These are phyloP conservation scores for Drosophila borborema DNA, from an alignment of 2,888 invertebrate genomes.

Conservation along the genomic window DNA sequence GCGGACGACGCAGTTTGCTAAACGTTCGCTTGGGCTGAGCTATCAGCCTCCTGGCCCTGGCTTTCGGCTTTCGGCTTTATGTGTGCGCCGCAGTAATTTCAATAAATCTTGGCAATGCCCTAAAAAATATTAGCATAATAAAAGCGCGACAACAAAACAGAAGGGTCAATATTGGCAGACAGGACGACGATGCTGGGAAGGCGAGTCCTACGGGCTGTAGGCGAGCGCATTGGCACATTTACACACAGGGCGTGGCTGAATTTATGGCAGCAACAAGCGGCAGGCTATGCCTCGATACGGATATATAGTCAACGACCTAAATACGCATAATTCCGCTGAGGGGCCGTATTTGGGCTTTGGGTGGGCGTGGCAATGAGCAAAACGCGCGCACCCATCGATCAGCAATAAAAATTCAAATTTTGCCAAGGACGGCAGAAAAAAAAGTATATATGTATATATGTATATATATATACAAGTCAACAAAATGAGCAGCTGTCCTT, in stretches of 20 bases:
- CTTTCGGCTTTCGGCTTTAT: constrained; percentile 13
- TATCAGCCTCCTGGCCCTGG: background rate
- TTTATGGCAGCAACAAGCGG: constrained; percentile 67
- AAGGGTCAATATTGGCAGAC: constrained; percentile 73
- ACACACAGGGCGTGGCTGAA: constrained; percentile 58
- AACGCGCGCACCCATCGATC: constrained; percentile 70
- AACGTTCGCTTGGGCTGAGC: background rate
- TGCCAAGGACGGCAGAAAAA: constrained; percentile 68
- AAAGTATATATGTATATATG: background rate
- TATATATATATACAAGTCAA: constrained; percentile 15
- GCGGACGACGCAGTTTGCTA: constrained; percentile 3
- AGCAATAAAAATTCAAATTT: constrained; percentile 83
- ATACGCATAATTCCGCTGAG: constrained; percentile 71
- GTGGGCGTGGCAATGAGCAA: constrained; percentile 63
- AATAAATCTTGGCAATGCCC: constrained; percentile 76
- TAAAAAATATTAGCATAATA: constrained; percentile 81
- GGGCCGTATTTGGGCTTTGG: constrained; percentile 1
- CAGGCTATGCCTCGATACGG: constrained; percentile 22
- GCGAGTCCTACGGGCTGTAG: constrained; percentile 20
- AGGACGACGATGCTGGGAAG: background rate
- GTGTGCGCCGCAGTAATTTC: constrained; percentile 72
- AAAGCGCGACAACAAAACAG: constrained; percentile 77
- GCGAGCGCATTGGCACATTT: constrained; percentile 76
- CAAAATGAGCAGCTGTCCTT: constrained; percentile 36
- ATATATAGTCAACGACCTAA: constrained; percentile 70